A percentile compares a stretch with the other conserved stretches of the same genome.
Conservation (phyloP, 2,113 vertebrate genomes). For the Carassius carassius region DNA sequence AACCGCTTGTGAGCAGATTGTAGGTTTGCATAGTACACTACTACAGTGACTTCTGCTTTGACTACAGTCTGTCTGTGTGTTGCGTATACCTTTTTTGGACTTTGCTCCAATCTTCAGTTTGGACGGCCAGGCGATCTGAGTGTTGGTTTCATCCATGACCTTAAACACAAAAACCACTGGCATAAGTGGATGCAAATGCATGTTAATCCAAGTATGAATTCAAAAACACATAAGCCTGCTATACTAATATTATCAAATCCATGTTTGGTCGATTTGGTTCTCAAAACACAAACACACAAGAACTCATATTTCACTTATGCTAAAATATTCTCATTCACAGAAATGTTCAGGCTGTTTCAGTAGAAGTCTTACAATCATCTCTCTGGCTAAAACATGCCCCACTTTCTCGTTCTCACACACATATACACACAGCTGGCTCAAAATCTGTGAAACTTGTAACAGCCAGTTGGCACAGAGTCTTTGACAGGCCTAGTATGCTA, state of each 20-base stretch:
- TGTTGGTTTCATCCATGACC: slow-evolving; percentile 89
- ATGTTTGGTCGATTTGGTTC: not conserved
- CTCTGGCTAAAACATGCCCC: slow-evolving; percentile 14
- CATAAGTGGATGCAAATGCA: not conserved
- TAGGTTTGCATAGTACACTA: not conserved
- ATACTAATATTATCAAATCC: not conserved
- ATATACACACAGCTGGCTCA: slow-evolving; percentile 47
- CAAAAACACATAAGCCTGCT: not conserved
- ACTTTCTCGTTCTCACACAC: slow-evolving; percentile 5
- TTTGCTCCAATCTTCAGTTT: slow-evolving; percentile 88
- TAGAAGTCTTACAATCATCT: slow-evolving; percentile 21
- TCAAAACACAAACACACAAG: slow-evolving; percentile 17
- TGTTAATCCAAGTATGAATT: not conserved
- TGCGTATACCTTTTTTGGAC: slow-evolving; percentile 82
- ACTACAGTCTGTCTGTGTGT: not conserved
- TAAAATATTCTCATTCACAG: slow-evolving; percentile 17
- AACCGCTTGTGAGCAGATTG: not conserved
- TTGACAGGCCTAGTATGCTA: slow-evolving; percentile 57
- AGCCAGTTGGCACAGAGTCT: slow-evolving; percentile 51
- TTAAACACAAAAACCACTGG: slow-evolving; percentile 60
- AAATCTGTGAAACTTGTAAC: slow-evolving; percentile 51
- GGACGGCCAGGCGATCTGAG: slow-evolving; percentile 87
- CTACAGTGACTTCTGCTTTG: not conserved
- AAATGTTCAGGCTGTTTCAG: slow-evolving; percentile 18
- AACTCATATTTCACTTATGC: slow-evolving; percentile 6